phyloP scores from a whole-genome alignment of 1,140 invertebrate species.

The Conus ventricosus region DNA sequence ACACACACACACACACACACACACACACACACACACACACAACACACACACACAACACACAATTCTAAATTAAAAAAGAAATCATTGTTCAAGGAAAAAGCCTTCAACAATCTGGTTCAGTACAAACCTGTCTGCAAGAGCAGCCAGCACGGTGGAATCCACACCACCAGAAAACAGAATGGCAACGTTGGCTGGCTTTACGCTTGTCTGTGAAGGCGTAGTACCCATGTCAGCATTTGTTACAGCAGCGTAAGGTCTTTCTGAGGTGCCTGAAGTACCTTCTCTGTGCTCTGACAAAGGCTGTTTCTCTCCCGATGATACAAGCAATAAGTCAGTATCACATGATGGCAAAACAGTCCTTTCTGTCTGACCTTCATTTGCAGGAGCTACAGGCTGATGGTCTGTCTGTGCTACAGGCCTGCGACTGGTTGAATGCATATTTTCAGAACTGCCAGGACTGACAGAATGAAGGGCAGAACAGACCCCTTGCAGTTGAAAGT shows the following conservation, averaged over 20 bases:
- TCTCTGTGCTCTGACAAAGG: not conserved
- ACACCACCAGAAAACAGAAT: conserved; percentile 96
- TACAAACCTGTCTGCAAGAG: conserved; percentile 82
- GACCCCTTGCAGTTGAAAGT: not conserved
- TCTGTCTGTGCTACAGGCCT: not conserved
- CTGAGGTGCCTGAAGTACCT: not conserved
- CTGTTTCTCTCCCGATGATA: not conserved
- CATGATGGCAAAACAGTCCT: not conserved
- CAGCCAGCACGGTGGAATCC: conserved; percentile 92
- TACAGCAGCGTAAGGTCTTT: not conserved
- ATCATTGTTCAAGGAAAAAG: not conserved
- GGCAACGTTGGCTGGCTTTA: conserved; percentile 81
- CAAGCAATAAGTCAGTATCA: not conserved
- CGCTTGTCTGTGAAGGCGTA: not conserved
- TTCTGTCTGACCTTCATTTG: not conserved
- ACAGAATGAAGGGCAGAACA: not conserved
- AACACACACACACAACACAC: not conserved
- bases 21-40: conserved; percentile 15
- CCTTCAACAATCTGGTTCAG: not conserved
- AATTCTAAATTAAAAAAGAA: not conserved
- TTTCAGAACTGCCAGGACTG: not conserved
- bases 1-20: conserved; percentile 11
- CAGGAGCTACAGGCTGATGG: not conserved
- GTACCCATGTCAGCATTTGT: not conserved
- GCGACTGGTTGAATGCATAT: not conserved